phyloP scores from a whole-genome alignment of 53 echinoderm and acorn worm genomes.

The Apostichopus leukothele region DNA sequence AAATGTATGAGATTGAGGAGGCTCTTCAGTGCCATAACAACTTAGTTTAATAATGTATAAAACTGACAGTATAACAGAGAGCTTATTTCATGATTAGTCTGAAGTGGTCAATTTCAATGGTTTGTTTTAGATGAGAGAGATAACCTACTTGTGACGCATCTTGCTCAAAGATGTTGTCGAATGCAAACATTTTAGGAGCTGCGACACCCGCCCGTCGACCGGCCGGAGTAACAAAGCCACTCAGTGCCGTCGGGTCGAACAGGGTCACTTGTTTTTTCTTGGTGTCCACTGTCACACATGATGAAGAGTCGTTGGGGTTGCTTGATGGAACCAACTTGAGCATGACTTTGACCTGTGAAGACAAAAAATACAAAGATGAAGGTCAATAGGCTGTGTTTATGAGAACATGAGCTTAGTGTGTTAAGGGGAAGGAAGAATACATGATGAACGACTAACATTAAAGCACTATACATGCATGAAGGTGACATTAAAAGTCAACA shows the following conservation, averaged over 20 bases:
- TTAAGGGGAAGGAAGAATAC: no score
- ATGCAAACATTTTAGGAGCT: conserved; percentile 99
- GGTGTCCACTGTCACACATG: conserved; percentile 89
- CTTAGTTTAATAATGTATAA: background rate
- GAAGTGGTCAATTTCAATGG: background rate
- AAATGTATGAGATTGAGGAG: conserved; percentile 11
- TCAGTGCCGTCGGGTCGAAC: conserved; percentile 95
- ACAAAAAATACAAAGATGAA: background rate
- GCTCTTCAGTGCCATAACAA: background rate
- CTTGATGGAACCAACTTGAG: conserved; percentile 81
- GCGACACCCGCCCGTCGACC: conserved; percentile 87
- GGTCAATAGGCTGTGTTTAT: no score
- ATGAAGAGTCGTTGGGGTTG: conserved; percentile 79
- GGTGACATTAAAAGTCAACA: no score
- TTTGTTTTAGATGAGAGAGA: background rate
- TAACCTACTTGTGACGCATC: conserved; percentile 87
- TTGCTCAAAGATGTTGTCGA: conserved; percentile 90
- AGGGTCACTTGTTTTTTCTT: conserved; percentile 99
- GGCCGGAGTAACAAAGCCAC: conserved; percentile 84
- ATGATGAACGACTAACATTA: no score
- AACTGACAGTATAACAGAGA: background rate
- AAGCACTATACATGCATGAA: no score
- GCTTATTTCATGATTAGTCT: background rate
- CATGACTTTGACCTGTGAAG: conserved; percentile 93
- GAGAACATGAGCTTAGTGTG: no score